Evolutionary conservation across 2,797 vertebrate genomes (phyloP).

Genomic region (Margarornis squamiger): DNA sequence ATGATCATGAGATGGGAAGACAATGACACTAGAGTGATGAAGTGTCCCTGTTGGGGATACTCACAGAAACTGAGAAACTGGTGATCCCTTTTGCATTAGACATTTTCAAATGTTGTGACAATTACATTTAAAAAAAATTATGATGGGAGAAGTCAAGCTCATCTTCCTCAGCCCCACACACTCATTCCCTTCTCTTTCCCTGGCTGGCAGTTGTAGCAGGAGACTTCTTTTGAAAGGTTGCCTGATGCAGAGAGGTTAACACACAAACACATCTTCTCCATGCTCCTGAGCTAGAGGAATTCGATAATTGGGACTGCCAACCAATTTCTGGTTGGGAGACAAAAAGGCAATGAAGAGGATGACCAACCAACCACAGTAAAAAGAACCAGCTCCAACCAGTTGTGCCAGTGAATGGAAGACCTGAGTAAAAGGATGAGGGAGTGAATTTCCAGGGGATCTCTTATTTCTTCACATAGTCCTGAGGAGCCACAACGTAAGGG

Average conservation of each 20-base stretch:
- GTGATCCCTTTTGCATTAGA: slow-evolving; percentile 33
- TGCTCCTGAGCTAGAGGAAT: slow-evolving; percentile 22
- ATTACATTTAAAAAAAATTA: slow-evolving; percentile 36
- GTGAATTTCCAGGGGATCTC: background rate
- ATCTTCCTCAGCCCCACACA: background rate
- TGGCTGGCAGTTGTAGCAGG: slow-evolving; percentile 40
- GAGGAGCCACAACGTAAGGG: background rate
- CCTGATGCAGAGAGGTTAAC: slow-evolving; percentile 57
- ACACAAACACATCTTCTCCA: slow-evolving; percentile 43
- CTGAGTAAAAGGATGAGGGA: fast-evolving
- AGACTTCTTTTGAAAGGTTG: slow-evolving; percentile 63
- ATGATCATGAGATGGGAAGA: background rate
- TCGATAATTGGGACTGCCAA: background rate
- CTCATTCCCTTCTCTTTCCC: slow-evolving; percentile 26
- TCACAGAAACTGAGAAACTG: slow-evolving; percentile 28
- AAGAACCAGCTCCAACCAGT: background rate
- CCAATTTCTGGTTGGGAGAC: background rate
- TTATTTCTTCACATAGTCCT: background rate
- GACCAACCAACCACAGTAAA: background rate
- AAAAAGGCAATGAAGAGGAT: background rate
- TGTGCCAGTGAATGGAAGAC: background rate
- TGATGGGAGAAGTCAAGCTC: slow-evolving; percentile 58
- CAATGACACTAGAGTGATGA: background rate
- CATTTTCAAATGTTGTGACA: slow-evolving; percentile 55
- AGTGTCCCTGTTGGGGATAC: background rate